Evolutionary conservation across 2,113 vertebrate species (phyloP).

Genomic region (Mormoops blainvillei): DNA sequence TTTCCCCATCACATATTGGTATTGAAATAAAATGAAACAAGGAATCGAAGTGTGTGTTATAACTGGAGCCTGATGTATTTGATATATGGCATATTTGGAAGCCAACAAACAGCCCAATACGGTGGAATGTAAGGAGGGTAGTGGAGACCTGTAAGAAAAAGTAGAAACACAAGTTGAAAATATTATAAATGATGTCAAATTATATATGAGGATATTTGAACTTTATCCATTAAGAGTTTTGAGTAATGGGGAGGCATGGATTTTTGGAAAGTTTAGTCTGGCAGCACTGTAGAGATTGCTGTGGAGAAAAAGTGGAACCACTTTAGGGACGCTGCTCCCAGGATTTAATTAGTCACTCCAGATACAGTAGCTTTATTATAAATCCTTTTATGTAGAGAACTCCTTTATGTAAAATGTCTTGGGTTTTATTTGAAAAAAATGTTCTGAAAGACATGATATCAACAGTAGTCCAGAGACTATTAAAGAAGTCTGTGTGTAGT

Average conservation of each 20-base stretch:
- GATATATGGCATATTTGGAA: neutral
- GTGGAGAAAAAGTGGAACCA: neutral
- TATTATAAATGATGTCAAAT: neutral
- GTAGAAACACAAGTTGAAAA: neutral
- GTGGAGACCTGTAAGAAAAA: neutral
- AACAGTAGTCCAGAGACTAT: neutral
- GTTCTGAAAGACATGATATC: neutral
- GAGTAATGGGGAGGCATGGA: neutral
- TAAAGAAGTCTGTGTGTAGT: neutral
- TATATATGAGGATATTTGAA: neutral
- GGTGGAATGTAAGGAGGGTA: neutral
- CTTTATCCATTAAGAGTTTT: neutral
- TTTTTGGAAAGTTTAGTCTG: neutral
- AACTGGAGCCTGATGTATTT: neutral
- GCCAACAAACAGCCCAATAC: neutral
- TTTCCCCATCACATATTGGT: neutral
- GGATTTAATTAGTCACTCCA: neutral
- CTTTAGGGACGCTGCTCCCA: neutral
- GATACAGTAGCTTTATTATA: neutral
- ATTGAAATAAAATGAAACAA: constrained; percentile 1
- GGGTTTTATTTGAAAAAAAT: neutral
- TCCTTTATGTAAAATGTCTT: neutral
- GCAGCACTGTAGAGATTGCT: neutral
- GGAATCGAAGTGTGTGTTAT: neutral
- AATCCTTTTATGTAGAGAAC: neutral